Percentiles rank a stretch among this genome's conserved stretches.
Conservation (phyloP, 1,140 invertebrate genomes). For the Drosophila azteca region DNA sequence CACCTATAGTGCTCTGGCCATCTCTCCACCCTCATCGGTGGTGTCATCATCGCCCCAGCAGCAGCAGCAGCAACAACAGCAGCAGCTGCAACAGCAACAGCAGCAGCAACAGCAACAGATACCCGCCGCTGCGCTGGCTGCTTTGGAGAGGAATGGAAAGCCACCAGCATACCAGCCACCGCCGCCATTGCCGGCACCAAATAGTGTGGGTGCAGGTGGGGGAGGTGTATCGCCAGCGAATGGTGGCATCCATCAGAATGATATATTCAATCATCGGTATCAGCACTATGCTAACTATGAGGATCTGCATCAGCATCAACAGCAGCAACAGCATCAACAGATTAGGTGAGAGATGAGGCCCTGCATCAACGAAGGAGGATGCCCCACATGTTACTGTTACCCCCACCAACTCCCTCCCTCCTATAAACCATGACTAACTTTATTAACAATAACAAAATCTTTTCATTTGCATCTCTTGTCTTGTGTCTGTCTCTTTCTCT, state of each 20-base stretch:
- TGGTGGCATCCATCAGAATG: constrained; percentile 83
- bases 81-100: constrained; percentile 24
- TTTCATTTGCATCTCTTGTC: constrained; percentile 16
- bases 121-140: constrained; percentile 71
- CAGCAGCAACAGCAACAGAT: constrained; percentile 53
- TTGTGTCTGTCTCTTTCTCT: constrained; percentile 38
- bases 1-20: constrained; percentile 53
- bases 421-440: constrained; percentile 5
- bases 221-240: constrained; percentile 19
- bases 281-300: constrained; percentile 93
- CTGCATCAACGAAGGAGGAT: background rate
- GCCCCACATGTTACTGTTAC: too few relatives aligned
- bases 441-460: background rate
- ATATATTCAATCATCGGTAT: constrained; percentile 85
- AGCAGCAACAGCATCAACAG: constrained; percentile 86
- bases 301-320: constrained; percentile 89
- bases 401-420: too few relatives aligned
- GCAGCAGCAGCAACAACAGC: constrained; percentile 48
- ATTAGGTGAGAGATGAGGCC: constrained; percentile 66
- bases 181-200: constrained; percentile 74
- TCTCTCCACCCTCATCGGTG: constrained; percentile 59
- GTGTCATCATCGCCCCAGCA: constrained; percentile 19
- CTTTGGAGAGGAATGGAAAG: constrained; percentile 73
- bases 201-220: constrained; percentile 35
- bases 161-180: constrained; percentile 82